phyloP scores from a whole-genome alignment of 92 coral and sea anemone species.

The Pocillopora meandrina region DNA sequence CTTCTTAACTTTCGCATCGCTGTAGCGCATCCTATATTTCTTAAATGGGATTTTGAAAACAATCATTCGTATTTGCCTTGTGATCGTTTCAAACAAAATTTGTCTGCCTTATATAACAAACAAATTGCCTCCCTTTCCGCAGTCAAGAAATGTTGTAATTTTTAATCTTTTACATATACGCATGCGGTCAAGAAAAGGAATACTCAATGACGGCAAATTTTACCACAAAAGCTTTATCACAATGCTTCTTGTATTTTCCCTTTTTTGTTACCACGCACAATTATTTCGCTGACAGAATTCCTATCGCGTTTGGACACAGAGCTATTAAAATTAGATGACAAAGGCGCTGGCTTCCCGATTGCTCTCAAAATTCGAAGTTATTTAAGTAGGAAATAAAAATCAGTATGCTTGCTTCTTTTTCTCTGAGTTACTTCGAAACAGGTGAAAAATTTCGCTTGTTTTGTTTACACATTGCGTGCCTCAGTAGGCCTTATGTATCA shows the following conservation, averaged over 20 bases:
- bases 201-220: not conserved
- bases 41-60: not conserved
- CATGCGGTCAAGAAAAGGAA: slow-evolving; percentile 9
- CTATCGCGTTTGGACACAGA: not conserved
- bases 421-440: not conserved
- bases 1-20: not conserved
- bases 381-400: not conserved
- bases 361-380: not conserved
- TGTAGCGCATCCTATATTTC: not conserved
- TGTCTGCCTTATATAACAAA: not conserved
- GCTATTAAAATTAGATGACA: not conserved
- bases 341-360: slow-evolving; percentile 7
- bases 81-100: not conserved
- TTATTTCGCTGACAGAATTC: not conserved
- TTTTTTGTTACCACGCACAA: not conserved
- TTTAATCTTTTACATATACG: not conserved
- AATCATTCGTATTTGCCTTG: not conserved
- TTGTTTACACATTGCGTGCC: not conserved
- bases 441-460: not conserved
- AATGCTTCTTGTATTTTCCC: not conserved
- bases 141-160: not conserved
- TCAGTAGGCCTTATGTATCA: not conserved
- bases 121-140: not conserved
- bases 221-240: slow-evolving; percentile 1
- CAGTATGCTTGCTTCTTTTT: not conserved